A percentile compares a stretch with the other conserved stretches of the same genome.
phyloP scores from a whole-genome alignment of 2,888 invertebrate species.

The Acronicta leporina region DNA sequence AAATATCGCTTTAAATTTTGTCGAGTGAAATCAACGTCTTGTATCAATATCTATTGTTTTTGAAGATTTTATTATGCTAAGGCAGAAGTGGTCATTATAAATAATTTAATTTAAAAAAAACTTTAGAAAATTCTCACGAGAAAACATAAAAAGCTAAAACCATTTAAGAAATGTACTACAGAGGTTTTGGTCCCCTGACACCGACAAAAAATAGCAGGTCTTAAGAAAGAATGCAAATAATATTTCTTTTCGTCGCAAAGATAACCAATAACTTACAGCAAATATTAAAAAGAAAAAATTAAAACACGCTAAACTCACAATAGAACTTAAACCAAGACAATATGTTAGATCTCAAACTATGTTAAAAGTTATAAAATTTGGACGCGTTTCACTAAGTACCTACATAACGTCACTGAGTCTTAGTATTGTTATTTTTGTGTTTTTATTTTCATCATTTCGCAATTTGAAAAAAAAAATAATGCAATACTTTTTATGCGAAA shows the following conservation, averaged over 20 bases:
- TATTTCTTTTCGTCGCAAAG: constrained; percentile 52
- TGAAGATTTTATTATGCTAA: background rate
- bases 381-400: constrained; percentile 83
- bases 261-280: constrained; percentile 60
- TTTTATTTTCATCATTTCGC: constrained; percentile 19
- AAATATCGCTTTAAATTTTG: no score
- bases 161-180: constrained; percentile 47
- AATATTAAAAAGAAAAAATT: constrained; percentile 57
- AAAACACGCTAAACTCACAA: constrained; percentile 62
- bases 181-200: constrained; percentile 70
- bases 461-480: constrained; percentile 31
- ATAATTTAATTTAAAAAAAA: background rate
- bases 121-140: background rate
- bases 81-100: constrained; percentile 8
- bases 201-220: constrained; percentile 26
- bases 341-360: constrained; percentile 45
- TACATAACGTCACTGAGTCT: constrained; percentile 68
- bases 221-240: background rate
- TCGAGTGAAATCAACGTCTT: no score
- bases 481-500: background rate
- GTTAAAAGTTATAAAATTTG: constrained; percentile 60
- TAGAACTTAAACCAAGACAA: constrained; percentile 49
- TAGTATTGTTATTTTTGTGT: constrained; percentile 15
- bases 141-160: background rate
- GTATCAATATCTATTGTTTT: no score